phyloP scores from a whole-genome alignment of 2,797 vertebrate genomes.

The Pangasius mekongensis region DNA sequence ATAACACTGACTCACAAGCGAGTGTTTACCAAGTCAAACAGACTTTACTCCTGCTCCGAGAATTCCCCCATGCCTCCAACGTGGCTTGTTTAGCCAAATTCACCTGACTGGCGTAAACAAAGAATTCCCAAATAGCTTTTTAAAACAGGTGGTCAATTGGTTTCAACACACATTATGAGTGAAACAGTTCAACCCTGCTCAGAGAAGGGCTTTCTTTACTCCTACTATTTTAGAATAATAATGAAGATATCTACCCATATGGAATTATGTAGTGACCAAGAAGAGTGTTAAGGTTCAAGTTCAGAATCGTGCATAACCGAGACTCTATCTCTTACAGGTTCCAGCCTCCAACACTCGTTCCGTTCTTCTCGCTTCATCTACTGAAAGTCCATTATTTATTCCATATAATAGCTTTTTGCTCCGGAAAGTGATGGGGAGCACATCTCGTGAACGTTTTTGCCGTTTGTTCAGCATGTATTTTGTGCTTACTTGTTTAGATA shows the following conservation, averaged over 20 bases:
- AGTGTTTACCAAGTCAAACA: slow-evolving; percentile 49
- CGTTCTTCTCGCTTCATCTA: slow-evolving; percentile 30
- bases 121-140: slow-evolving; percentile 43
- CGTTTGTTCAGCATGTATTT: slow-evolving; percentile 8
- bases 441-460: slow-evolving; percentile 13
- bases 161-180: background rate
- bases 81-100: slow-evolving; percentile 28
- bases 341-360: slow-evolving; percentile 3
- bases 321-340: slow-evolving; percentile 14
- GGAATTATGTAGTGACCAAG: background rate
- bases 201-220: background rate
- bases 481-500: slow-evolving; percentile 11
- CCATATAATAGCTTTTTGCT: slow-evolving; percentile 19
- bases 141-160: background rate
- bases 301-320: background rate
- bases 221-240: background rate
- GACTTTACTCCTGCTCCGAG: slow-evolving; percentile 18
- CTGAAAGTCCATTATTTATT: slow-evolving; percentile 27
- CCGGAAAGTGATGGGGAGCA: background rate
- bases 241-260: background rate
- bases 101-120: slow-evolving; percentile 31
- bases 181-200: background rate
- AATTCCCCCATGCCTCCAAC: slow-evolving; percentile 29
- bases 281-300: background rate
- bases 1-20: slow-evolving; percentile 28